Evolutionary conservation across 2,113 vertebrate genomes (phyloP).

Genomic region (Larimichthys polyactis): DNA sequence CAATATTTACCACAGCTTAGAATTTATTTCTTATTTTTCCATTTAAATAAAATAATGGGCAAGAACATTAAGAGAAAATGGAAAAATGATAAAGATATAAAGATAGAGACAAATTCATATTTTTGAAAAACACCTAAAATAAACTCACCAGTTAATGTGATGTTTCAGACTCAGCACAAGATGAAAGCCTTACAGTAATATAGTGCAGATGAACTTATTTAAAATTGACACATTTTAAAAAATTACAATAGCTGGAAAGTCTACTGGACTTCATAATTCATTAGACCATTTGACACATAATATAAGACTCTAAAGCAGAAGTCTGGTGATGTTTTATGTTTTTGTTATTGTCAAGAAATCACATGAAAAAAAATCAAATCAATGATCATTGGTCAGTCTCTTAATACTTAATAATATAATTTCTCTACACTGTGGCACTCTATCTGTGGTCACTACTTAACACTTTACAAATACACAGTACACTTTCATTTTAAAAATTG

Average conservation of each 20-base stretch:
- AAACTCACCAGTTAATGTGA: neutral
- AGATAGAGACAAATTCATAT: neutral
- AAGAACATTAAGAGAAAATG: neutral
- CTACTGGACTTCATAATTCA: neutral
- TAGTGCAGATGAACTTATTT: neutral
- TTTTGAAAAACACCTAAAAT: conserved; percentile 2
- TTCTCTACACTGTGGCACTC: neutral
- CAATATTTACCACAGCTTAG: neutral
- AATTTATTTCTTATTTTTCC: neutral
- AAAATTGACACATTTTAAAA: too few species aligned
- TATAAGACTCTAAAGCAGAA: neutral
- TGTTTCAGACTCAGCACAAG: neutral
- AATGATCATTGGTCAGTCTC: neutral
- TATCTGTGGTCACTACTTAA: too few species aligned
- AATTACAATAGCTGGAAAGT: neutral
- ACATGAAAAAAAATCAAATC: neutral
- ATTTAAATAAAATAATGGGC: neutral
- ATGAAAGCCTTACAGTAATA: neutral
- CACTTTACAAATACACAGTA: neutral
- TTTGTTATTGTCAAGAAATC: conserved; percentile 5
- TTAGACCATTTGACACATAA: neutral
- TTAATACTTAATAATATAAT: too few species aligned
- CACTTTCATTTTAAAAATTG: neutral
- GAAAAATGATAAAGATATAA: neutral
- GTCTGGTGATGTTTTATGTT: neutral